phyloP scores from a whole-genome alignment of 92 coral and sea anemone genomes.

The Paragorgia papillata region DNA sequence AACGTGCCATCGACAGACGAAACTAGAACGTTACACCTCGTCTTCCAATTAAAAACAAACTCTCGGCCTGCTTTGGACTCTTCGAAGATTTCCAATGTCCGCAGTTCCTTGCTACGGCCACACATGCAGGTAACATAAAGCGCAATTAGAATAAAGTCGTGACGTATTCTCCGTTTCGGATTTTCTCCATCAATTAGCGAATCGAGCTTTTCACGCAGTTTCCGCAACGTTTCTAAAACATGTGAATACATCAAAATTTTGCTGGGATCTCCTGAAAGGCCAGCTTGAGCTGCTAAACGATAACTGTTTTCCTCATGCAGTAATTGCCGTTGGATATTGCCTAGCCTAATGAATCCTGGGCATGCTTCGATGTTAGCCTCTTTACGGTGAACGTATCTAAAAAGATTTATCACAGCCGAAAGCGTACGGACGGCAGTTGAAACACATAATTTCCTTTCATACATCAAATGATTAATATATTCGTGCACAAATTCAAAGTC shows the following conservation, averaged over 20 bases:
- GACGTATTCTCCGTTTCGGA: background rate
- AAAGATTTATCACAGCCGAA: slow-evolving; percentile 35
- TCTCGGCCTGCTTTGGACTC: background rate
- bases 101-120: slow-evolving; percentile 4
- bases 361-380: slow-evolving; percentile 15
- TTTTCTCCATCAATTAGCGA: background rate
- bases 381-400: slow-evolving; percentile 20
- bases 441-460: no score
- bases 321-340: slow-evolving; percentile 38
- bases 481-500: no score
- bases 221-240: slow-evolving; percentile 1
- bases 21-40: slow-evolving; percentile 1
- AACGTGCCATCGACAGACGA: background rate
- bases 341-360: slow-evolving; percentile 14
- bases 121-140: slow-evolving; percentile 15
- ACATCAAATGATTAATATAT: no score
- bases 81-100: background rate
- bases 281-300: slow-evolving; percentile 23
- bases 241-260: background rate
- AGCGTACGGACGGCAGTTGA: slow-evolving; percentile 36
- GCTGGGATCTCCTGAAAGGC: slow-evolving; percentile 12
- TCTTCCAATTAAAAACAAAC: slow-evolving; percentile 5
- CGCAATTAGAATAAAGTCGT: slow-evolving; percentile 13
- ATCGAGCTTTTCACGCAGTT: background rate
- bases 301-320: slow-evolving; percentile 10